Base-by-base conservation (phyloP, 2,888 invertebrate species). In the Lumbricus terrestris region DNA sequence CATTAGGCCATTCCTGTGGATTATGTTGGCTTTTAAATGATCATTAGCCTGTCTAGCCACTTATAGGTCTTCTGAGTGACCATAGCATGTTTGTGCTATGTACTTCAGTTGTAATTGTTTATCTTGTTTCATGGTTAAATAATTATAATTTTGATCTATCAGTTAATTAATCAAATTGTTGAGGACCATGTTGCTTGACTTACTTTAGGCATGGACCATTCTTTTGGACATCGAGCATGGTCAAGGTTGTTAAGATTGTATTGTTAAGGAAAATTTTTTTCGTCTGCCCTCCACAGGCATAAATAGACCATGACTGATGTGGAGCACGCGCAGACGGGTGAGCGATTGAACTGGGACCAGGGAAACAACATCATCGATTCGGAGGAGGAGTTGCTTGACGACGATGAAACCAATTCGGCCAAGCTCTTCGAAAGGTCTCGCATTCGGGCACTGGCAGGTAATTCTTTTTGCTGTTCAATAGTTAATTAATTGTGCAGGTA, bases 351-450 rank as follows among this genome's bases (percentile, higher is more conserved):
- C 89, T 91, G 88, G 88, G 91, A 91, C 6, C 42, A 42, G 82
- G 90, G 88, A 92, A 96, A 97, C 95, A 97, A 98, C 94, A 97
- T 97, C 96, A 97, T 90, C 47, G 90, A 89, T 47, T 90, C 90
- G 29, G 90, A 91, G 38, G 92, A 92, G 40, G 98, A 98, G 96
- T 99, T 99, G 96, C 99, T 99, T 96, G 99, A 99, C 96, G 99
- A 99, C 95, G 99, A 98, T 94, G 98, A 98, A 95, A 35, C 88
- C 38, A 98, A 98, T 94, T 99, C 99, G 94, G 99, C 99, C 94
- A 97, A 99, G 95, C 97, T 99, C 93, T 99, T 99, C 96, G 99
- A 99, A 96, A 97, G 99, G 95, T 99, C 99, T 94, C 97, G 99
- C 95, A 99, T 99, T 95, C 99, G 99, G 96, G 99, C 99, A 93